Base-by-base conservation (phyloP, 2,797 vertebrate species). In the Sebastes steindachneri region DNA sequence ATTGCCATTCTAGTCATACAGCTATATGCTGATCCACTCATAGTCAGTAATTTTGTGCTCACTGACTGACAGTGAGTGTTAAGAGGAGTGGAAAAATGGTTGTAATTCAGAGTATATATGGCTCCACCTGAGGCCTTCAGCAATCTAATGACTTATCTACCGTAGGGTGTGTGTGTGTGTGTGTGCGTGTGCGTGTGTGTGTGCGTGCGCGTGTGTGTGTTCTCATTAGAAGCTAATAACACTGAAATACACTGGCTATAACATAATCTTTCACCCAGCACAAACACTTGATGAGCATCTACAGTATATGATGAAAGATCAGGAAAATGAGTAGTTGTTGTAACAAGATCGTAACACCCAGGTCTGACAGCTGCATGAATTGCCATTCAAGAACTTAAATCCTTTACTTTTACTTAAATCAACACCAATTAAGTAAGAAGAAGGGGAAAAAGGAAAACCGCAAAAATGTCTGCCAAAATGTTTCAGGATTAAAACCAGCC, bases 111-210 rank as follows among this genome's bases (percentile, higher is more conserved):
- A 5, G 53, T 23, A 54, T n/a, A 25, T 37, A 21, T 28, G 66
- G 5, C 60, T 31, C 35, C 23, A 84, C 73, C 76, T 82, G 77
- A 81, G 8, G 73, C 72, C 54, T 55, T 51, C 68, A 72, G 53
- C 29, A 9, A 21, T 68, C 11, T 6, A 64, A 71, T 81, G 75
- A 86, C 54, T 75, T 73, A 79, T 64, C 60, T 72, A 68, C 65
- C 63, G 23, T 31, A 45, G 29, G 31, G 37, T 0, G 5, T 6
- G 37, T 15, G 14, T 6, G 12, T 41, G 37, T 5, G 33, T 11
- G 31, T 31, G 31, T 31, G 31, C 3, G 31, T 9, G 31, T 31
- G 31, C 0, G 31, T 31, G 33, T 4, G 33, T 4, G 33, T 11
- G 29, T 2, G 9, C 0, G 33, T 33, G 33, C 2, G 9, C 4